Evolutionary conservation across 1,140 invertebrate species (phyloP).

Genomic region (Drosophila chauvacae): DNA sequence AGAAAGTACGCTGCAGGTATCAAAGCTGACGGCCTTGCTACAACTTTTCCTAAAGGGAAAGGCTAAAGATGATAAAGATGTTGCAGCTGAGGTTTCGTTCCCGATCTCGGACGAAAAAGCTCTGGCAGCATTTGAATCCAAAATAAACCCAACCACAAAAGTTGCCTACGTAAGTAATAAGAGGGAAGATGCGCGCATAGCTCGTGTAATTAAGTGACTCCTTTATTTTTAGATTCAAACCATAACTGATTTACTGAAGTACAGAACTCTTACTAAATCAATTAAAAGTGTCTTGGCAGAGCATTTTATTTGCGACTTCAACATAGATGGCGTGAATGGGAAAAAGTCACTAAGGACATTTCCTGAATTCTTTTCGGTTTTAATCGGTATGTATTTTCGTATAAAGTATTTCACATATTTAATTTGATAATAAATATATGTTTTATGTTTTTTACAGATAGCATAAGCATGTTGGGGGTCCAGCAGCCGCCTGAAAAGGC

Average conservation of each 20-base stretch:
- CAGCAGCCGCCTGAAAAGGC: background rate
- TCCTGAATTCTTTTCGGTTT: slow-evolving; percentile 3
- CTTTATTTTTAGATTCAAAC: background rate
- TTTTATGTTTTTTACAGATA: background rate
- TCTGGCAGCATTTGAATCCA: background rate
- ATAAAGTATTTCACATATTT: too few species aligned
- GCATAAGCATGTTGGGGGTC: background rate
- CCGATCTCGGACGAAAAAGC: background rate
- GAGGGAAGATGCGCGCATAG: background rate
- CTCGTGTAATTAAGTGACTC: background rate
- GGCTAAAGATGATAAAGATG: background rate
- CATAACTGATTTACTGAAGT: background rate
- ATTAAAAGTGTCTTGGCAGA: background rate
- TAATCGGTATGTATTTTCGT: background rate
- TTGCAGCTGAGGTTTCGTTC: background rate
- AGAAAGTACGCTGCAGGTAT: background rate
- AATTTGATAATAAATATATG: background rate
- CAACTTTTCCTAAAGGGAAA: background rate
- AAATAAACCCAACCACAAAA: background rate
- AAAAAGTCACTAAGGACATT: background rate
- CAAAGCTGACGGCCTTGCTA: slow-evolving; percentile 2
- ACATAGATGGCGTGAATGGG: slow-evolving; percentile 2
- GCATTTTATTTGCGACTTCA: slow-evolving; percentile 1
- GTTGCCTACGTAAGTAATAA: background rate
- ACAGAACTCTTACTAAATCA: background rate